These are phyloP conservation scores for Platorchestia sp. DNA, from an alignment of 1,140 invertebrate genomes.

Conservation along the genomic window DNA sequence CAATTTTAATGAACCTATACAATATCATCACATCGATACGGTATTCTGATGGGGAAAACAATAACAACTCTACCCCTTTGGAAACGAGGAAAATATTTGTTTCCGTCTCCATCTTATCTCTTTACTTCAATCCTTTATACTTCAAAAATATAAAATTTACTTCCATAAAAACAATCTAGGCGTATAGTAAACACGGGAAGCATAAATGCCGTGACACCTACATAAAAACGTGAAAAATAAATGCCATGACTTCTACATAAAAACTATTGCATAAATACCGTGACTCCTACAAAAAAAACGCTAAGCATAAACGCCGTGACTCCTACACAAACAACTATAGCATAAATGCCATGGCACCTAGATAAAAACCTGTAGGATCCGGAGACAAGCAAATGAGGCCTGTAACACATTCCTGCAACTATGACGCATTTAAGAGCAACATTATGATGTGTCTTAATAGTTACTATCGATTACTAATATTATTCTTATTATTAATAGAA, in stretches of 20 bases:
- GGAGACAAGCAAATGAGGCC: background rate
- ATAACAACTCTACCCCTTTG: too few species aligned
- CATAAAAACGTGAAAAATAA: background rate
- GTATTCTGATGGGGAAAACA: too few species aligned
- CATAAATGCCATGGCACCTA: background rate
- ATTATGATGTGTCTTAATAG: conserved; percentile 44
- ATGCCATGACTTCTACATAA: background rate
- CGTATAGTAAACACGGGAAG: too few species aligned
- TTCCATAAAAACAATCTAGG: background rate
- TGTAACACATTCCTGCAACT: background rate
- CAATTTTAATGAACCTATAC: too few species aligned
- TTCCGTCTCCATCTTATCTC: background rate
- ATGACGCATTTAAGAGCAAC: conserved; percentile 47
- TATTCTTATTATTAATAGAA: background rate
- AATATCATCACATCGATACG: too few species aligned
- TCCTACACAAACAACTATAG: background rate
- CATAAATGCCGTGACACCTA: background rate
- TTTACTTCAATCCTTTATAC: background rate
- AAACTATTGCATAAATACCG: background rate
- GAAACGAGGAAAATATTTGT: too few species aligned
- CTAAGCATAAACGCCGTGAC: background rate
- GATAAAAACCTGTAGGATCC: background rate
- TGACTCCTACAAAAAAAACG: background rate
- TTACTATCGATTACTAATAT: conserved; percentile 3
- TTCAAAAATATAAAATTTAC: background rate